A percentile compares a stretch with the other conserved stretches of the same genome.
Conservation (phyloP, 2,113 vertebrate genomes). For the Tylochromis polylepis region DNA sequence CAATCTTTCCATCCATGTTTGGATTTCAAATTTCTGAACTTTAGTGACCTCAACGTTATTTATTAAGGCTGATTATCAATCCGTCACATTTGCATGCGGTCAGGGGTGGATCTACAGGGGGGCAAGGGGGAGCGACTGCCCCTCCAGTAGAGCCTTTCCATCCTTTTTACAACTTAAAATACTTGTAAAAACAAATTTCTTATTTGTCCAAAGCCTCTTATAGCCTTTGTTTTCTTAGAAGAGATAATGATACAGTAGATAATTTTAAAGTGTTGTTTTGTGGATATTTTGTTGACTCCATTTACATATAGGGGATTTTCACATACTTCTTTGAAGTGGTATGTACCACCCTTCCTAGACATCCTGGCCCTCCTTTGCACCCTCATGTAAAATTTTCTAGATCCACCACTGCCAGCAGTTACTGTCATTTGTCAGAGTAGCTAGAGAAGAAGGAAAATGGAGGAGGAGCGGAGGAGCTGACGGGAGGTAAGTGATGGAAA, state of each 20-base stretch:
- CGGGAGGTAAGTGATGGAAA: background rate
- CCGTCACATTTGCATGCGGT: background rate
- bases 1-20: background rate
- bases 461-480: background rate
- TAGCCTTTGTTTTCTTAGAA: too few species aligned
- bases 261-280: background rate
- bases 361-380: background rate
- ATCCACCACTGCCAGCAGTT: background rate
- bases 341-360: background rate
- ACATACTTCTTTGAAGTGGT: background rate
- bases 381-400: background rate
- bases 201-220: background rate
- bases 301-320: background rate
- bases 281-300: background rate
- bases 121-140: rapidly evolving
- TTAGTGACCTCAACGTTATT: slow-evolving; percentile 9
- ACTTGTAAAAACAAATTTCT: background rate
- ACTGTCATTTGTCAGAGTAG: background rate
- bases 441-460: background rate
- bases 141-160: background rate
- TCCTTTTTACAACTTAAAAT: background rate
- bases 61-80: slow-evolving; percentile 5
- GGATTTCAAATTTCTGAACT: slow-evolving; percentile 27
- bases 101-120: background rate
- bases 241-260: too few species aligned